Evolutionary conservation across 2,797 vertebrate genomes (phyloP), one percentile per base, ranked within the genome.

Genomic region (Parotocinclus haroldoi): DNA sequence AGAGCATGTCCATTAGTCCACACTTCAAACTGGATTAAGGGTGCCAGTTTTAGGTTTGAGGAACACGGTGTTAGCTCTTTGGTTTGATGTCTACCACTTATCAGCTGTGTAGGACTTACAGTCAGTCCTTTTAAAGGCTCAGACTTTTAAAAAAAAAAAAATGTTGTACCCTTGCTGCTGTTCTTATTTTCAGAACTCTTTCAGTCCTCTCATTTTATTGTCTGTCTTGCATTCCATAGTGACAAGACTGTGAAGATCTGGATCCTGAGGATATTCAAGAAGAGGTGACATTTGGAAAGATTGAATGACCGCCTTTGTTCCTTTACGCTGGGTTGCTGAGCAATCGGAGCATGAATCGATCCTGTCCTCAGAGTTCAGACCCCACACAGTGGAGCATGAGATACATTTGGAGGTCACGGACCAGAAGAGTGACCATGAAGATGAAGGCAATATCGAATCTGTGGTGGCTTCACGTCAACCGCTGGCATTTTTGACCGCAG

Each of bases 191-290:
- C n/a, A n/a, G n/a, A n/a, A n/a, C n/a, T n/a, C n/a, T 1, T 0
- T 44, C 51, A 14, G 57, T 12, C 51, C 4, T 50, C 61, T 64
- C 75, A 74, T 52, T 56, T 9, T 0, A 77, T 79, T 74, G 18
- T 74, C 44, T 17, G 72, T 76, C 52, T 71, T 66, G 69, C 75
- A 56, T 55, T 64, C 71, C 84, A 45, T 84, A 98, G 96, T 1
- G 95, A 98, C 90, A 89, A 90, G 88, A 94, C 90, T 10, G 95
- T 96, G 89, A 98, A 97, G 91, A 90, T 98, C 83, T 98, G 95
- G 94, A 76, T 80, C 70, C 84, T 84, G 49, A 90, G 89, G 83
- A 81, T 85, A 76, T 87, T 84, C 76, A 90, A 84, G 82, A 90
- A 88, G 79, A 91, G 87, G 85, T 92, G 90, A 91, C 75, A 49